Conservation (phyloP, 64 coral and sea anemone species). For the Montipora capricornis region DNA sequence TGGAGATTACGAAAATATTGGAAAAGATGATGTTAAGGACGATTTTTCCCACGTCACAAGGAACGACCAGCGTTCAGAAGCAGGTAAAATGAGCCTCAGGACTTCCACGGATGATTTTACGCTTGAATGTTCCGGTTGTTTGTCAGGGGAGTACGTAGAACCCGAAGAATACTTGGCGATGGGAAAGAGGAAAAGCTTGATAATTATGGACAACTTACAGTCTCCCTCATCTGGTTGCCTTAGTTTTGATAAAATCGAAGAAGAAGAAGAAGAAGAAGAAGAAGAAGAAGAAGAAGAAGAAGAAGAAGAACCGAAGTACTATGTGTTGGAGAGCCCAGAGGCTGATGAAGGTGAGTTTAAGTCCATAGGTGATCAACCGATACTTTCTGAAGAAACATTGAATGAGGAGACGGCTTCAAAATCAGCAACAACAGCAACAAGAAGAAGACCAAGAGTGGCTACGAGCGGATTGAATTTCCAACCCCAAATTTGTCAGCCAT, state of each 20-base stretch:
- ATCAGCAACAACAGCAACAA: not conserved
- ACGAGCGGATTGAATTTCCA: not conserved
- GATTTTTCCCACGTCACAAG: not conserved
- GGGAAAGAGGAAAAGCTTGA: conserved; percentile 21
- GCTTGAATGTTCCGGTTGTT: not conserved
- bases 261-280: too few relatives aligned
- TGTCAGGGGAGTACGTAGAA: not conserved
- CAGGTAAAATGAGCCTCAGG: not conserved
- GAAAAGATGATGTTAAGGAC: not conserved
- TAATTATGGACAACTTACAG: not conserved
- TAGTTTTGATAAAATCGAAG: not conserved
- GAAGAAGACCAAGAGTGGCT: not conserved
- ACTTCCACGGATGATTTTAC: not conserved
- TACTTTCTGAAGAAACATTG: too few relatives aligned
- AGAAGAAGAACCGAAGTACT: conserved; percentile 18
- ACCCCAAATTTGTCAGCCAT: not conserved
- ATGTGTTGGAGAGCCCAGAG: not conserved
- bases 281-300: too few relatives aligned
- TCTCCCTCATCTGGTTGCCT: not conserved
- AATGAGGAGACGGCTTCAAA: not conserved
- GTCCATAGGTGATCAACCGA: not conserved
- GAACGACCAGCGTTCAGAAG: not conserved
- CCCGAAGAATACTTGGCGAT: conserved; percentile 28
- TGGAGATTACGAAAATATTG: not conserved
- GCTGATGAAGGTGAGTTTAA: not conserved